Percentiles rank a stretch among this genome's conserved stretches.
phyloP scores from a whole-genome alignment of 2,113 vertebrate genomes.

The Oryzias javanicus region DNA sequence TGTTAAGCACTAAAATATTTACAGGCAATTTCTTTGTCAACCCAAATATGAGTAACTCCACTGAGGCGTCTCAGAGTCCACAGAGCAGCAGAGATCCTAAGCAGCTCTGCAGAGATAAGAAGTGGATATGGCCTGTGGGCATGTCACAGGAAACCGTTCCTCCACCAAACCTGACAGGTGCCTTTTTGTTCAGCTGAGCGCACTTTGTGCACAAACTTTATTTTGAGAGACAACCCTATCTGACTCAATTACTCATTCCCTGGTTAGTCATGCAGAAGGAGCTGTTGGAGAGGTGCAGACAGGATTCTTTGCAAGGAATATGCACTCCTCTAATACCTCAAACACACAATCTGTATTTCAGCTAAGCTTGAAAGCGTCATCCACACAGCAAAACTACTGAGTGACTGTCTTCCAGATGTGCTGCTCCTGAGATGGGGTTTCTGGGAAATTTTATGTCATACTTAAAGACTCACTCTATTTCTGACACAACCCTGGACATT shows the following conservation, averaged over 20 bases:
- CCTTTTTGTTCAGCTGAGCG: conserved; percentile 62
- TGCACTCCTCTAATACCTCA: conserved; percentile 15
- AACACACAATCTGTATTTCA: not conserved
- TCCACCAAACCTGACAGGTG: conserved; percentile 63
- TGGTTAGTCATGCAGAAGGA: conserved; percentile 53
- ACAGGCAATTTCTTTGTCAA: conserved; percentile 24
- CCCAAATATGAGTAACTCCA: conserved; percentile 50
- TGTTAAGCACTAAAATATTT: conserved; percentile 30
- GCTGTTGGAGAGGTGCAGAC: conserved; percentile 45
- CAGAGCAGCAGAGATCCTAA: conserved; percentile 51
- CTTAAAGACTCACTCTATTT: no score
- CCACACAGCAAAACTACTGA: no score
- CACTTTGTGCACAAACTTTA: conserved; percentile 62
- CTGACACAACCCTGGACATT: no score
- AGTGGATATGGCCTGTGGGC: conserved; percentile 53
- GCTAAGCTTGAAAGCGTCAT: no score
- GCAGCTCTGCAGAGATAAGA: conserved; percentile 58
- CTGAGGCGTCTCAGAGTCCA: conserved; percentile 41
- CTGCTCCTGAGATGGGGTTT: no score
- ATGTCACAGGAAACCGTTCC: conserved; percentile 57
- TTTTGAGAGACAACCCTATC: conserved; percentile 64
- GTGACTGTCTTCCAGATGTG: no score
- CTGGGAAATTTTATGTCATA: no score
- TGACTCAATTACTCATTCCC: conserved; percentile 59
- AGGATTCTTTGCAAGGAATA: conserved; percentile 33